Base-by-base conservation (phyloP, 1,140 invertebrate genomes). In the Euwallacea fornicatus region DNA sequence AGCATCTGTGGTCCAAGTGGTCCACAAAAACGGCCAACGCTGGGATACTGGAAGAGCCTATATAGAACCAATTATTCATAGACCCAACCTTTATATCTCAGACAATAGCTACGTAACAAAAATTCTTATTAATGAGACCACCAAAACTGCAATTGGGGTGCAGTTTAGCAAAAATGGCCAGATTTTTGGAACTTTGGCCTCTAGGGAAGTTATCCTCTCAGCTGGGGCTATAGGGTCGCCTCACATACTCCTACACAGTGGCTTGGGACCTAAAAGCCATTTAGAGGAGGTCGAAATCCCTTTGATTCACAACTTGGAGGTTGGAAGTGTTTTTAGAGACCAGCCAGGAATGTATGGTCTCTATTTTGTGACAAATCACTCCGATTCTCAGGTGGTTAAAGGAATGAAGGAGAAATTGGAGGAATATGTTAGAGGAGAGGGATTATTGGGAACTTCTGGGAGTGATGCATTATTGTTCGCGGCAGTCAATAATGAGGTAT, bases 61-160 rank as follows among this genome's bases (percentile, higher is more conserved):
- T 76, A 75, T 90, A 2, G 74, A 77, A 42, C 84, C 86, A 43
- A 80, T 83, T 9, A 10, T 72, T 9, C 71, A 83, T n/a, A 74
- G 87, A 47, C 60, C 66, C 11, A 91, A 90, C 75, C 76, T 89
- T 42, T 78, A 83, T 58, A 79, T 88, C 43, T 73, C 80, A 7
- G 81, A 80, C 60, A 75, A 82, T 6, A 83, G 85, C 2, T 77
- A 78, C 13, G 83, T 81, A 0, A 83, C 76, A 7, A 81, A 82
- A 75, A 81, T 88, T 15, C 69, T 86, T 3, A 85, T 91, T 60
- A 85, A 92, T 67, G n/a, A 55, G 7, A 77, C 73, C 3, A 85
- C 82, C 7, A 88, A 87, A 41, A 80, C 83, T 10, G 91, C 88
- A 7, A 76, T 84, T 42, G 88, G 86, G 7, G 85, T 93, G 1